Percentiles rank a stretch among this genome's conserved stretches.
Conservation (phyloP, 2,888 invertebrate genomes). For the Melanophora roralis region DNA sequence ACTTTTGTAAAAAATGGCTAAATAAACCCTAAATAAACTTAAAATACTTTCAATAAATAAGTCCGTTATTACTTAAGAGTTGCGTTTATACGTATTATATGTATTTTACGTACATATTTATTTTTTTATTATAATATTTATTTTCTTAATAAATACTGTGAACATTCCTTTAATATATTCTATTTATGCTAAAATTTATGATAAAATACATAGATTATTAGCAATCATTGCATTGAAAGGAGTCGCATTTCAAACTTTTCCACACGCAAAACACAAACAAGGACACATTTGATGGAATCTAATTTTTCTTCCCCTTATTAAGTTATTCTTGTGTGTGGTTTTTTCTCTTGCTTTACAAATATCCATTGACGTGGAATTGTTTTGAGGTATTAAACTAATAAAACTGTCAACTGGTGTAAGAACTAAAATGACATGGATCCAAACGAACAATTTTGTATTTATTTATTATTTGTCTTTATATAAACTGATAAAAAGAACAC, state of each 20-base stretch:
- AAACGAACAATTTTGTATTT: neutral
- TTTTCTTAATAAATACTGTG: no score
- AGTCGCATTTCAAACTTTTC: conserved; percentile 22
- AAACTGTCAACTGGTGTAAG: conserved; percentile 34
- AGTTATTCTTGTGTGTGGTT: neutral
- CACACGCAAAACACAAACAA: neutral
- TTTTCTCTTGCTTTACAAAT: neutral
- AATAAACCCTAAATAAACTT: no score
- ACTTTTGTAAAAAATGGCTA: no score
- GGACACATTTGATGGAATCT: neutral
- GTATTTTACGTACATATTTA: no score
- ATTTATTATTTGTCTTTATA: neutral
- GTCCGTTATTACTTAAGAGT: no score
- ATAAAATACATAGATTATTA: conserved; percentile 25
- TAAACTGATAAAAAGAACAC: no score
- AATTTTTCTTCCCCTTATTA: no score
- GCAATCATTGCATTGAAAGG: conserved; percentile 39
- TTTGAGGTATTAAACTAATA: conserved; percentile 40
- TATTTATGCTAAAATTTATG: no score
- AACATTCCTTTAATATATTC: no score
- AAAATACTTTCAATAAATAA: no score
- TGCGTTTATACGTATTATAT: no score
- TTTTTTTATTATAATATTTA: no score
- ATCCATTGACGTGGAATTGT: neutral
- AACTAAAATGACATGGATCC: conserved; percentile 13